Evolutionary conservation across 2,113 vertebrate species (phyloP).

Genomic region (Megalops atlanticus): DNA sequence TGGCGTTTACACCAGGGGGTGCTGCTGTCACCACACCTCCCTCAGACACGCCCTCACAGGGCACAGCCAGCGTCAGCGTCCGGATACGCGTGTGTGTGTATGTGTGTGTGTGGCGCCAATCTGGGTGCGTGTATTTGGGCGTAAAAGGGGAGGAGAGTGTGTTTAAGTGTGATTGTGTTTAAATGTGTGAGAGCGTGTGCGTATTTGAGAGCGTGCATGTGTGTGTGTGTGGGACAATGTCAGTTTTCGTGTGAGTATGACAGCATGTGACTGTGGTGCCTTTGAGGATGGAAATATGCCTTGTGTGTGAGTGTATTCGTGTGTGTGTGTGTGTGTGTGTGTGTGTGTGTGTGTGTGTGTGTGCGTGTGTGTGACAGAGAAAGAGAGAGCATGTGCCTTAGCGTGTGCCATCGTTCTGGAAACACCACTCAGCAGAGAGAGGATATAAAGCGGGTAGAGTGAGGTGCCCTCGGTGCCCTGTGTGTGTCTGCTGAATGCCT

Average conservation of each 20-base stretch:
- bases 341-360: neutral
- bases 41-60: neutral
- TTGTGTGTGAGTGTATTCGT: neutral
- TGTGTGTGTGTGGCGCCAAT: too few relatives aligned
- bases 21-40: neutral
- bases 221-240: too few relatives aligned
- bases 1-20: neutral
- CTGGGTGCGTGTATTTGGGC: too few relatives aligned
- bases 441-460: neutral
- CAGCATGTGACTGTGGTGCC: too few relatives aligned
- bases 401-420: neutral
- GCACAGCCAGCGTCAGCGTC: neutral
- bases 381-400: neutral
- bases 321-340: constrained; percentile 7
- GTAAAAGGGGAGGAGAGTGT: too few relatives aligned
- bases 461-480: neutral
- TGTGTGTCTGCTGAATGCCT: neutral
- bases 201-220: neutral
- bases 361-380: neutral
- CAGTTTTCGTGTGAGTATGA: too few relatives aligned
- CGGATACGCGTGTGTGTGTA: neutral
- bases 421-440: neutral
- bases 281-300: too few relatives aligned
- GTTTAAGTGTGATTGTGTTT: too few relatives aligned
- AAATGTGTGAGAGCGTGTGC: too few relatives aligned